Evolutionary conservation across 2,888 invertebrate species (phyloP).

Genomic region (Xanthorhoe spadicearia): DNA sequence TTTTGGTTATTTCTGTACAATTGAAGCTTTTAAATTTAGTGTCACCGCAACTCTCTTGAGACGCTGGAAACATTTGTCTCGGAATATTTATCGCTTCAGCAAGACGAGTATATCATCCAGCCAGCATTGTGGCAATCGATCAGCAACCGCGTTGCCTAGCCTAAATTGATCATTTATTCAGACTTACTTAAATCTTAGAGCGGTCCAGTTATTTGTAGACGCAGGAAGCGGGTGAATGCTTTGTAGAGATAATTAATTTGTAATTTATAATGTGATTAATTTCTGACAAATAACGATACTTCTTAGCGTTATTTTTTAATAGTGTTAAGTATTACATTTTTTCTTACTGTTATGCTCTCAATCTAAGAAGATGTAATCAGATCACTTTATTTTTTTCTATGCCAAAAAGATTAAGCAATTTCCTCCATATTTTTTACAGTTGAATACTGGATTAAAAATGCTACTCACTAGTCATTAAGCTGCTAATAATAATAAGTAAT

Average conservation of each 20-base stretch:
- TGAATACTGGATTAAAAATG: too few relatives aligned
- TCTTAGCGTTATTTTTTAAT: background rate
- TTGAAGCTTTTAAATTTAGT: slow-evolving; percentile 84
- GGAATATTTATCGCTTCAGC: slow-evolving; percentile 81
- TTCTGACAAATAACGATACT: slow-evolving; percentile 44
- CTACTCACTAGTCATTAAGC: too few relatives aligned
- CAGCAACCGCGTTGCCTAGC: slow-evolving; percentile 75
- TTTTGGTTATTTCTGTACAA: slow-evolving; percentile 84
- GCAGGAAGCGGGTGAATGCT: slow-evolving; percentile 73
- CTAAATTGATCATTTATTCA: slow-evolving; percentile 83
- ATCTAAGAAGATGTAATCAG: too few relatives aligned
- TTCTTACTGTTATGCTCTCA: too few relatives aligned
- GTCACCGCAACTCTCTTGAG: slow-evolving; percentile 82
- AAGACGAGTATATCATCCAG: slow-evolving; percentile 81
- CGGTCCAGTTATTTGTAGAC: slow-evolving; percentile 76
- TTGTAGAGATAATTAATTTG: slow-evolving; percentile 59
- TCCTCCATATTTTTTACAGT: too few relatives aligned
- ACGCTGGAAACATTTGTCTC: slow-evolving; percentile 82
- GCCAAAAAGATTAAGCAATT: too few relatives aligned
- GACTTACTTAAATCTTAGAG: slow-evolving; percentile 79
- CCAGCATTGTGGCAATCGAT: slow-evolving; percentile 82
- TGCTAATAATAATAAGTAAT: background rate
- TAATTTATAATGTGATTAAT: slow-evolving; percentile 60
- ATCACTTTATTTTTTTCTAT: too few relatives aligned
- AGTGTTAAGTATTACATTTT: too few relatives aligned